Base-by-base conservation (phyloP, 2,113 vertebrate genomes). In the Merops nubicus region DNA sequence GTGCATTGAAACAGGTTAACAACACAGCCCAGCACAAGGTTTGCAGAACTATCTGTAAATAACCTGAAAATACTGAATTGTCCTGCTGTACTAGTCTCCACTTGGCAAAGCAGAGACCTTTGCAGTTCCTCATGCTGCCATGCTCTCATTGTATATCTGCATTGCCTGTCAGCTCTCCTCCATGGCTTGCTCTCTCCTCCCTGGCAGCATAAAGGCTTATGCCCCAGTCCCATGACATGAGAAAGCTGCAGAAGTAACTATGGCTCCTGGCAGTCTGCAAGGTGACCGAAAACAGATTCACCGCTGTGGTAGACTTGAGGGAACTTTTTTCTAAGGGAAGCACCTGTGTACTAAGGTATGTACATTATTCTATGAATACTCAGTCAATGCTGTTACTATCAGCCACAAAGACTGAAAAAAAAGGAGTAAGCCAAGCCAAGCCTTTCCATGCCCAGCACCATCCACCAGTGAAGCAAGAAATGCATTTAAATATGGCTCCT, bases 301-400 rank as follows among this genome's bases (percentile, higher is more conserved):
- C 1, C 1, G 2, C 23, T 29, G 28, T 8, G 4, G 0, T 28
- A 68, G 69, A 29, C 12, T 26, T 8, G 73, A 62, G 20, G 47
- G 42, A 85, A 28, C 11, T 54, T 18, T 65, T 77, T 82, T 38
- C 53, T 75, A 53, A 36, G 21, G 25, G 7, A 77, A 87, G 15
- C 8, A 19, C n/a, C 68, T 1, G 0, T 13, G 13, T 38, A 26
- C 29, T 0, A 0, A n/a, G 67, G 48, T 34, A 43, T 16, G 29
- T 31, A 16, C 14, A 4, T 77, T 31, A 6, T 62, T 56, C 59
- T 73, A 3, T 12, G 11, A 85, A 62, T 54, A 57, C 7, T 42
- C 38, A 23, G 64, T 16, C 16, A 91, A 31, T 3, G 13, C 17
- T 36, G 12, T 20, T 64, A 69, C n/a, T 7, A 4, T 64, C 59